phyloP scores from a whole-genome alignment of 2,113 vertebrate species.

The Scomber scombrus region DNA sequence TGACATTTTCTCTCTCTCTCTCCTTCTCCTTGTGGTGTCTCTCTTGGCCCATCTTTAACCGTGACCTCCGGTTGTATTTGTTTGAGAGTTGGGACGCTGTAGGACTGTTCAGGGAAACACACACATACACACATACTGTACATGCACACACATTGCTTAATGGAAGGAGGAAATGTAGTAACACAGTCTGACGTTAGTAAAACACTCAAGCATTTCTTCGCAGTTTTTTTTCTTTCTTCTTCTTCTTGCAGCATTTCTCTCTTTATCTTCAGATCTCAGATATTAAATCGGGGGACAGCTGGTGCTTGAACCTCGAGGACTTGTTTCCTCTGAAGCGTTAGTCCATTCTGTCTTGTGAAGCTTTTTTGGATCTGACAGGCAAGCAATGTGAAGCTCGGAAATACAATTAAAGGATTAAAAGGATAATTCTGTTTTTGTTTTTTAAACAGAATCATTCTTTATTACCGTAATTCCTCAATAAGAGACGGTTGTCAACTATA shows the following conservation, averaged over 20 bases:
- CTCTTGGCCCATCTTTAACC: constrained; percentile 51
- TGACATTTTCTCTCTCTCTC: constrained; percentile 42
- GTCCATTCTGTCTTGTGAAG: constrained; percentile 8
- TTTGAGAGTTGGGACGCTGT: constrained; percentile 48
- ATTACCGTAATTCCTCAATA: neutral
- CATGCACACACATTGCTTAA: constrained; percentile 41
- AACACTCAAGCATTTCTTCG: constrained; percentile 8
- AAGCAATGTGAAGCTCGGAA: neutral
- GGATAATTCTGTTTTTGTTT: neutral
- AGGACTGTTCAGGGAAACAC: constrained; percentile 48
- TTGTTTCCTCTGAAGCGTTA: constrained; percentile 5
- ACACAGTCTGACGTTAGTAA: constrained; percentile 29
- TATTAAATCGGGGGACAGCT: constrained; percentile 32
- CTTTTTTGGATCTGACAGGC: constrained; percentile 5
- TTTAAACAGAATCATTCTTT: neutral
- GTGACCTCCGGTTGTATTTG: constrained; percentile 52
- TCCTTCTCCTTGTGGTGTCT: constrained; percentile 39
- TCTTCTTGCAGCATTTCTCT: neutral
- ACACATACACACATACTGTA: constrained; percentile 28
- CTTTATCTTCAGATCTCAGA: constrained; percentile 11
- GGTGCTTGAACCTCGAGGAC: constrained; percentile 17
- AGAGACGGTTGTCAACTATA: too few species aligned
- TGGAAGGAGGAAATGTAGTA: constrained; percentile 34
- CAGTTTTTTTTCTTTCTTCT: neutral
- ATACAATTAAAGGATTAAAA: neutral